phyloP scores from a whole-genome alignment of 2,888 invertebrate genomes.

The Anthoptus insignis region DNA sequence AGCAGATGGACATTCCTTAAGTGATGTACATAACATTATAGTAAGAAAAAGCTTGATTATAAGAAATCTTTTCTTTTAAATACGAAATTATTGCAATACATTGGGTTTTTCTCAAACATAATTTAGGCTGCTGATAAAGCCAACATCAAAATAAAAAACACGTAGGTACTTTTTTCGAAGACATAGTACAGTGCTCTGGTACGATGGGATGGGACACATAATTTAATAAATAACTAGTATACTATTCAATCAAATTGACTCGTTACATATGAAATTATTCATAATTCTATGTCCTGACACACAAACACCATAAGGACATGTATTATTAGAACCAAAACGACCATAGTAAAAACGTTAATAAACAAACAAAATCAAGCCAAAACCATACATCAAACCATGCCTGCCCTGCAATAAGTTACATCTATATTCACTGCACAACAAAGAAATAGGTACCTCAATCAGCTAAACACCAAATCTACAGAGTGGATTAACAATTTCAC shows the following conservation, averaged over 20 bases:
- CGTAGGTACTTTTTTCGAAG: not conserved
- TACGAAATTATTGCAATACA: not conserved
- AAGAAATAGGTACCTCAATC: constrained; percentile 36
- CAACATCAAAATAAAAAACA: constrained; percentile 13
- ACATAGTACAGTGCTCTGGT: constrained; percentile 22
- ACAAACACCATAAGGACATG: constrained; percentile 47
- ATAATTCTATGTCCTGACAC: constrained; percentile 41
- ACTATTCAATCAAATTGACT: constrained; percentile 48
- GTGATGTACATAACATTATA: constrained; percentile 16
- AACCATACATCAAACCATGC: constrained; percentile 63
- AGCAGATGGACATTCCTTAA: constrained; percentile 39
- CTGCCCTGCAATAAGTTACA: constrained; percentile 51
- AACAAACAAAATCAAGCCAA: constrained; percentile 76
- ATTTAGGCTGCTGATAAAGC: not conserved
- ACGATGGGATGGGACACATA: constrained; percentile 22
- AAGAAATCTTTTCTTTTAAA: not conserved
- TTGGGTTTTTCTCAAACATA: not conserved
- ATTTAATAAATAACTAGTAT: constrained; percentile 28
- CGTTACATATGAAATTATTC: constrained; percentile 35
- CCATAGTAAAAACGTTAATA: constrained; percentile 74
- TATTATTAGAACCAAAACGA: constrained; percentile 71
- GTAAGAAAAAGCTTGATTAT: too few species aligned
- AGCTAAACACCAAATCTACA: constrained; percentile 21
- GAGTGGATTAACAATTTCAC: constrained; percentile 3
- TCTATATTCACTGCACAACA: constrained; percentile 19